Base-by-base conservation (phyloP, 2,888 invertebrate genomes). In the Latrodectus elegans region DNA sequence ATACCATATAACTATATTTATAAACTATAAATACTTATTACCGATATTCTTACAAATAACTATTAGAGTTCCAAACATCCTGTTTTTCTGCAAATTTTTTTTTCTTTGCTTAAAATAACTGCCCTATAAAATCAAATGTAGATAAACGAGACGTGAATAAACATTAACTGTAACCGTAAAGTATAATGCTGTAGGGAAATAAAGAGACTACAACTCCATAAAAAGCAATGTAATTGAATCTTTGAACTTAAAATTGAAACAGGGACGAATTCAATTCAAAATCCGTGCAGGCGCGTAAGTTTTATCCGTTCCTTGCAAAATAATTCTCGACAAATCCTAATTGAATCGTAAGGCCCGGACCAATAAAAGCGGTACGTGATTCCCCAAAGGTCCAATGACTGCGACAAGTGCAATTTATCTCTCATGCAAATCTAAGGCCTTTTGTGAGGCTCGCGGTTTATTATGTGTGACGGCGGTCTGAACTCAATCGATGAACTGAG, bases 351-450 rank as follows among this genome's bases (percentile, higher is more conserved):
- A 73, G 52, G 74, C 60, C 22, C 26, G 55, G n/a, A 26, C 60
- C 76, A 70, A 55, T 76, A 77, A 84, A 77, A 71, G 76, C 51
- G 12, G 84, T 51, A 84, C 84, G 84, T 84, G 84, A 76, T 84
- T 51, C 26, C 65, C 17, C 22, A 71, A 65, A 22, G n/a, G 65
- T 26, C 22, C 49, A 17, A 52, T n/a, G 55, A 49, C 52, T 68
- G 17, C 22, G 52, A 64, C 80, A 38, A 81, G 74, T 12, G 53
- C 17, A 26, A 72, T 77, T 84, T 77, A 84, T 84, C 84, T 77
- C 53, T 55, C 22, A 76, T 53, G 77, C 65, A 77, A 38, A 84
- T 84, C 84, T 84, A 17, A 74, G 52, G 26, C 9, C 64, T 14
- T 83, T 76, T 75, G 73, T 73, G 73, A 52, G n/a, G 53, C 53